A percentile compares a stretch with the other conserved stretches of the same genome.
These are phyloP conservation scores for Sinella curviseta DNA, from an alignment of 1,140 invertebrate species.

Conservation along the genomic window DNA sequence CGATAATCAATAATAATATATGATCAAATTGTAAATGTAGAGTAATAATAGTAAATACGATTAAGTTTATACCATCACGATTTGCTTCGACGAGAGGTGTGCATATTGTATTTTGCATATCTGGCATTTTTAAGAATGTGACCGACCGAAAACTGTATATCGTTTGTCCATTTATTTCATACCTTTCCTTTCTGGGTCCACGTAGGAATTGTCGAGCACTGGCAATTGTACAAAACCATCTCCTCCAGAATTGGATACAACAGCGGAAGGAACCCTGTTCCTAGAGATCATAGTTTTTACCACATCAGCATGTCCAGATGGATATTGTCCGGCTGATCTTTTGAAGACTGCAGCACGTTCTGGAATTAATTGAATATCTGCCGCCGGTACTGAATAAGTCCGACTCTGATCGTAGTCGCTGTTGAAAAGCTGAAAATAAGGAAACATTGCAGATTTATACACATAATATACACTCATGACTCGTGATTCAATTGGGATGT, in stretches of 20 bases:
- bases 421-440: slow-evolving; percentile 2
- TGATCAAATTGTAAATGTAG: neutral
- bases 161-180: neutral
- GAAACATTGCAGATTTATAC: neutral
- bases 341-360: slow-evolving; percentile 6
- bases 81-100: slow-evolving; percentile 2
- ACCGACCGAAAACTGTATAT: neutral
- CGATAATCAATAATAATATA: neutral
- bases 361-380: neutral
- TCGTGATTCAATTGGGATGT: no score
- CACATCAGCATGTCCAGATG: neutral
- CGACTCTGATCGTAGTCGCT: neutral
- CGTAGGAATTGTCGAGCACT: neutral
- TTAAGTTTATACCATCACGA: neutral
- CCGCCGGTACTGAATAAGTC: neutral
- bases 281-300: neutral
- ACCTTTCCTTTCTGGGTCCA: neutral
- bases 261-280: neutral
- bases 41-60: no score
- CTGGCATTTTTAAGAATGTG: neutral
- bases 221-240: neutral
- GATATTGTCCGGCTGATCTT: neutral
- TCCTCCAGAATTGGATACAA: neutral
- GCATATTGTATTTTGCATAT: neutral
- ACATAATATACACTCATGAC: no score